Conservation (phyloP, 2,113 vertebrate species). For the Talpa occidentalis region DNA sequence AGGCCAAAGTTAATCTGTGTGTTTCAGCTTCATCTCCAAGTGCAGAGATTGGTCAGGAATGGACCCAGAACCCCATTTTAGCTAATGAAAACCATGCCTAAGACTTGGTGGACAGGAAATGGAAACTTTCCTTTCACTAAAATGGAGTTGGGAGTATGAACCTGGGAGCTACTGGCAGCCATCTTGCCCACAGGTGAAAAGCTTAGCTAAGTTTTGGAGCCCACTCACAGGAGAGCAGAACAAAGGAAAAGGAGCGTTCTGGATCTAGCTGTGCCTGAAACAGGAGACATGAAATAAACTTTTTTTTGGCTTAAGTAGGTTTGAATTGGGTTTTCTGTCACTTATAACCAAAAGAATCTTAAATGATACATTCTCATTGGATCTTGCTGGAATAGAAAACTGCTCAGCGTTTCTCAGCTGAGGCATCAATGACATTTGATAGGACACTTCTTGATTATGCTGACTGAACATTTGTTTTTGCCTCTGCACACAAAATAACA, state of each 20-base stretch:
- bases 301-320: not conserved
- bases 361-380: not conserved
- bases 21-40: not conserved
- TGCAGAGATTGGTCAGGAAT: not conserved
- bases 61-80: not conserved
- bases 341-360: not conserved
- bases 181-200: not conserved
- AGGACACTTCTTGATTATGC: not conserved
- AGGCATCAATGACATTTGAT: not conserved
- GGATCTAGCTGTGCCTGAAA: not conserved
- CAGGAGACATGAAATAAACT: not conserved
- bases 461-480: not conserved
- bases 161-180: not conserved
- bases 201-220: not conserved
- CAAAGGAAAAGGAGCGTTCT: not conserved
- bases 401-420: not conserved
- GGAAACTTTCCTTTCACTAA: not conserved
- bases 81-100: not conserved
- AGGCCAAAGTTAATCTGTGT: not conserved
- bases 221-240: not conserved
- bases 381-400: constrained; percentile 24
- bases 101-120: not conserved
- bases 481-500: not conserved
- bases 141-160: not conserved
- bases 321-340: not conserved